phyloP scores from a whole-genome alignment of 2,797 vertebrate genomes.

The Rousettus madagascariensis region DNA sequence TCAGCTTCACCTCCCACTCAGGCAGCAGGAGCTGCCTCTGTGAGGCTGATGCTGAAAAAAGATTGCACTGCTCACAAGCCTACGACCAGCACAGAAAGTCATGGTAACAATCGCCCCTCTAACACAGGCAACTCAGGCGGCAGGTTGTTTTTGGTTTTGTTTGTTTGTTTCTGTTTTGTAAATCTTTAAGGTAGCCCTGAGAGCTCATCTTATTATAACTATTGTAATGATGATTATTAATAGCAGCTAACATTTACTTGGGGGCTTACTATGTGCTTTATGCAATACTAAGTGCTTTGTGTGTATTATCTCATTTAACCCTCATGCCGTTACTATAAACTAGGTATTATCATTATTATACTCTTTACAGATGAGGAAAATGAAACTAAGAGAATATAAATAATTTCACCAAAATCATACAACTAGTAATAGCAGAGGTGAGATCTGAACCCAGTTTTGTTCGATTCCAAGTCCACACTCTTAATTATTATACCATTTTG shows the following conservation, averaged over 20 bases:
- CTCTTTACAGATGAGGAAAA: constrained; percentile 32
- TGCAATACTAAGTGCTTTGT: background rate
- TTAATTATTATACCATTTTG: background rate
- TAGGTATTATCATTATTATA: background rate
- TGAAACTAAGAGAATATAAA: background rate
- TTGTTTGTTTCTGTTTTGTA: background rate
- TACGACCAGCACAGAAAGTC: constrained; percentile 17
- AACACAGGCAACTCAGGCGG: background rate
- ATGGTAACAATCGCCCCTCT: constrained; percentile 37
- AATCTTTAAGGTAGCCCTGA: background rate
- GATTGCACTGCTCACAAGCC: constrained; percentile 10
- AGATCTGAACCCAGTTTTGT: constrained; percentile 10
- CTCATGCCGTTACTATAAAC: background rate
- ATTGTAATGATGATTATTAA: background rate
- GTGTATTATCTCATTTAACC: constrained; percentile 31
- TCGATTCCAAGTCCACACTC: background rate
- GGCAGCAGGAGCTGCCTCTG: constrained; percentile 53
- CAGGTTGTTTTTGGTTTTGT: background rate
- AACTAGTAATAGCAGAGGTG: background rate
- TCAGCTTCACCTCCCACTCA: constrained; percentile 63
- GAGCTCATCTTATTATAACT: background rate
- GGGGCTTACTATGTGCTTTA: constrained; percentile 2
- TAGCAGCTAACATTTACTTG: constrained; percentile 40
- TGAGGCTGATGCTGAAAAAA: constrained; percentile 52
- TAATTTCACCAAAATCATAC: constrained; percentile 36